These are phyloP conservation scores for Ariopsis seemanni DNA, from an alignment of 2,113 vertebrate genomes.

Conservation along the genomic window DNA sequence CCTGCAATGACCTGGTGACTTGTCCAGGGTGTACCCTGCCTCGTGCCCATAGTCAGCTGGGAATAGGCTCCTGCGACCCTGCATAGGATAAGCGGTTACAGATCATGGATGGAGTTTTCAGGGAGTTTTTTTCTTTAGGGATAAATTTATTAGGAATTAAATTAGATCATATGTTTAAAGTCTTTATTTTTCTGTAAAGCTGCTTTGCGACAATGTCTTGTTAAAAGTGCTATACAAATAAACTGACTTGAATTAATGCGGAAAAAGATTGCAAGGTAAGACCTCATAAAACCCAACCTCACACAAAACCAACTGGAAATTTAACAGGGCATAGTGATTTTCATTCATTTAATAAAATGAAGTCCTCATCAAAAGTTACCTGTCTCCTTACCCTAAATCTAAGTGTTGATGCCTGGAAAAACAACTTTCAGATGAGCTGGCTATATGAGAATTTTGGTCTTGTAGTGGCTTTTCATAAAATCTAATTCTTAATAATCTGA, in stretches of 20 bases:
- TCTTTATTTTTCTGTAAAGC: too few relatives aligned
- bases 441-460: neutral
- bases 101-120: too few relatives aligned
- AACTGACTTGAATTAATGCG: neutral
- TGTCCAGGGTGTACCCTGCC: too few relatives aligned
- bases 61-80: too few relatives aligned
- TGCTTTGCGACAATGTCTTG: too few relatives aligned
- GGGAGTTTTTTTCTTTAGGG: too few relatives aligned
- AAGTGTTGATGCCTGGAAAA: neutral
- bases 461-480: slow-evolving; percentile 14
- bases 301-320: neutral
- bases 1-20: too few relatives aligned
- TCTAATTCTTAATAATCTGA: neutral
- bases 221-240: too few relatives aligned
- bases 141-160: too few relatives aligned
- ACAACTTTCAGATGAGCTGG: neutral
- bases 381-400: neutral
- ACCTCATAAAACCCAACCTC: neutral
- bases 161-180: too few relatives aligned
- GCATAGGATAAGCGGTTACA: too few relatives aligned
- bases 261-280: neutral
- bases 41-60: too few relatives aligned
- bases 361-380: neutral
- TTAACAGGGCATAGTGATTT: neutral
- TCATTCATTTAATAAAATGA: neutral